These are phyloP conservation scores for Aquatica leii DNA, from an alignment of 2,888 invertebrate genomes.

Conservation along the genomic window DNA sequence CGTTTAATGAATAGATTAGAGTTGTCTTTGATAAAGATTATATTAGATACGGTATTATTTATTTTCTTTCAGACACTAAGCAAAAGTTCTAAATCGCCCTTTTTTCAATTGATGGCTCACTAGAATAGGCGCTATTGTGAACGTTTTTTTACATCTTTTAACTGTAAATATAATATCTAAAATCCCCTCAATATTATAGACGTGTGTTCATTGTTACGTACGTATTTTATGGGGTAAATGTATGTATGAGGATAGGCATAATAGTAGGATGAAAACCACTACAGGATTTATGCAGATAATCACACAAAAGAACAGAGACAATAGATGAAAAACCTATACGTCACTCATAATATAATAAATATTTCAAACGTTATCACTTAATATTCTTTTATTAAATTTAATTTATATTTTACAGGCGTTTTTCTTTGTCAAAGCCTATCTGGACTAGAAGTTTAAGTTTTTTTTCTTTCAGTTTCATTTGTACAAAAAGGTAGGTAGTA, in stretches of 20 bases:
- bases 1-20: constrained; percentile 40
- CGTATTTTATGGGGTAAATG: constrained; percentile 45
- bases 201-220: constrained; percentile 45
- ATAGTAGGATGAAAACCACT: constrained; percentile 50
- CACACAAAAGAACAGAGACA: constrained; percentile 51
- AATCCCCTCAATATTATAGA: constrained; percentile 28
- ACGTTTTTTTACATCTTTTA: constrained; percentile 23
- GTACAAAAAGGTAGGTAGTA: too few relatives aligned
- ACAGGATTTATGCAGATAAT: constrained; percentile 52
- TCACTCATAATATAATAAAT: constrained; percentile 25
- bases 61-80: background rate
- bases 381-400: too few relatives aligned
- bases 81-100: constrained; percentile 20
- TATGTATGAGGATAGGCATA: constrained; percentile 50
- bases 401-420: too few relatives aligned
- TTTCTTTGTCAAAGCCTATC: too few relatives aligned
- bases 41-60: background rate
- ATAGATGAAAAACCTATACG: constrained; percentile 42
- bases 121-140: constrained; percentile 25
- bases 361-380: constrained; percentile 5
- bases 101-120: constrained; percentile 22
- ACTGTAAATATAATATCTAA: constrained; percentile 28
- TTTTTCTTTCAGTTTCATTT: too few relatives aligned
- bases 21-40: constrained; percentile 22
- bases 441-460: too few relatives aligned